Evolutionary conservation across 2,888 invertebrate genomes (phyloP).

Genomic region (Xylota segnis): DNA sequence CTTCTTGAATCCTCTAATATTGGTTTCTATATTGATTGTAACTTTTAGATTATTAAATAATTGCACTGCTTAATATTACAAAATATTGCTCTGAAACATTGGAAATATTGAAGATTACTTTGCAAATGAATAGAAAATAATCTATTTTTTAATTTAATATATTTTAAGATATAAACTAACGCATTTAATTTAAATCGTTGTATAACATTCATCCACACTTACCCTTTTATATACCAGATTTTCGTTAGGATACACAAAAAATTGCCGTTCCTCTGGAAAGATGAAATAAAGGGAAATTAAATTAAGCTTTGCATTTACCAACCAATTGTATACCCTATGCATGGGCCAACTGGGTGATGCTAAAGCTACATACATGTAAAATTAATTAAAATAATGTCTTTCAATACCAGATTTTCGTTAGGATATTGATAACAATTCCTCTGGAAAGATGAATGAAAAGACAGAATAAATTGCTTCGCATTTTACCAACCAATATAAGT

Average conservation of each 20-base stretch:
- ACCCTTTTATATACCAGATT: slow-evolving; percentile 52
- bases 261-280: slow-evolving; percentile 80
- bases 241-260: slow-evolving; percentile 29
- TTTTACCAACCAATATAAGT: slow-evolving; percentile 66
- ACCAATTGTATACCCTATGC: slow-evolving; percentile 79
- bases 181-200: too few relatives aligned
- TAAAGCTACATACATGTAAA: slow-evolving; percentile 77
- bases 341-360: slow-evolving; percentile 81
- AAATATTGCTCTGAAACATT: too few relatives aligned
- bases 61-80: too few relatives aligned
- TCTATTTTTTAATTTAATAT: too few relatives aligned
- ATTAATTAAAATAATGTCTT: slow-evolving; percentile 19
- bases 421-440: slow-evolving; percentile 30
- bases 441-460: slow-evolving; percentile 63
- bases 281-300: slow-evolving; percentile 85
- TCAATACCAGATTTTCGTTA: slow-evolving; percentile 62
- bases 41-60: too few relatives aligned
- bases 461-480: slow-evolving; percentile 56
- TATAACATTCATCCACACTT: too few relatives aligned
- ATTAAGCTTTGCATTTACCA: slow-evolving; percentile 81
- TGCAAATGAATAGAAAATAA: too few relatives aligned
- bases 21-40: too few relatives aligned
- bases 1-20: too few relatives aligned
- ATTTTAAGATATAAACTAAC: too few relatives aligned
- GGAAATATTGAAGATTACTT: too few relatives aligned